phyloP scores from a whole-genome alignment of 2,113 vertebrate species.

The Antidorcas marsupialis region DNA sequence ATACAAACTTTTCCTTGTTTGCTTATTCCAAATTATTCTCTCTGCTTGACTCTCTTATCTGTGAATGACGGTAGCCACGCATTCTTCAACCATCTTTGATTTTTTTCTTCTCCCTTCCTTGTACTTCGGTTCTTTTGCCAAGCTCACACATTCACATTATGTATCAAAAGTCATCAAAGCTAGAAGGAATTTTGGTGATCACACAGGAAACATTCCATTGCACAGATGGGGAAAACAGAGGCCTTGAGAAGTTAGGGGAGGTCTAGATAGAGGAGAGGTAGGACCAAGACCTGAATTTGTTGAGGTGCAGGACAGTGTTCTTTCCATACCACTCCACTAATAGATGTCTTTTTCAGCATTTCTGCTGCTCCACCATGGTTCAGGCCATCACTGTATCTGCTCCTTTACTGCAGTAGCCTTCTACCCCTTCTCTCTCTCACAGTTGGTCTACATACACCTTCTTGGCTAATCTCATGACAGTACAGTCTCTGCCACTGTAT shows the following conservation, averaged over 20 bases:
- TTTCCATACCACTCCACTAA: background rate
- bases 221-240: background rate
- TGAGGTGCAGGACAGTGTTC: background rate
- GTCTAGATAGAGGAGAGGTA: background rate
- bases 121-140: background rate
- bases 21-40: background rate
- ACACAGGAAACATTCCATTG: background rate
- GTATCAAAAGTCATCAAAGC: background rate
- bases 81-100: background rate
- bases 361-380: background rate
- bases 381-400: background rate
- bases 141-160: background rate
- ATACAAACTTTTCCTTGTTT: background rate
- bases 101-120: background rate
- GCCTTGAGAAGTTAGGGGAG: background rate
- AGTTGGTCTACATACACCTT: background rate
- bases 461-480: background rate
- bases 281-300: background rate
- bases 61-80: background rate
- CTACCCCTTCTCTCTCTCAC: background rate
- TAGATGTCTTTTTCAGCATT: background rate
- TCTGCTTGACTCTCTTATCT: background rate
- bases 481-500: background rate
- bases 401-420: background rate
- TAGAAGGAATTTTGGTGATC: background rate